Evolutionary conservation across 2,797 vertebrate species (phyloP).

Genomic region (Odontamblyopus lacepedii): DNA sequence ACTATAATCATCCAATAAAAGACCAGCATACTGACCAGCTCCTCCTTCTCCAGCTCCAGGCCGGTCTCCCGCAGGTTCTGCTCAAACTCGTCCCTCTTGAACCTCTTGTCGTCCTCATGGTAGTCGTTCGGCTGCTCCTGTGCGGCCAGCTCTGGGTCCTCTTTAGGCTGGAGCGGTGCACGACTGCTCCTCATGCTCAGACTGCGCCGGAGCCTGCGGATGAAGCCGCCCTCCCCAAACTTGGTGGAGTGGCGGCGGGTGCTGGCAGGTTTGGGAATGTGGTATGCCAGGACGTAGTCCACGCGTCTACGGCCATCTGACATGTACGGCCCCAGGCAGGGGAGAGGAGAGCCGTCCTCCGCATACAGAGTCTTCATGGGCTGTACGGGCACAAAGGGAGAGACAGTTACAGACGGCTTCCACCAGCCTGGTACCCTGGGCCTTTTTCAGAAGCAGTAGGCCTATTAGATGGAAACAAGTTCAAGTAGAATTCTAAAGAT

Average conservation of each 20-base stretch:
- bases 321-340: constrained; percentile 82
- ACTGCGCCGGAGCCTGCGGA: constrained; percentile 64
- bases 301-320: constrained; percentile 86
- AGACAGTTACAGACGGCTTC: neutral
- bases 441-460: too few species aligned
- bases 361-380: constrained; percentile 79
- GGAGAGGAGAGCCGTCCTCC: constrained; percentile 60
- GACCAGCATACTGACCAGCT: constrained; percentile 77
- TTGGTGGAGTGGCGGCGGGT: constrained; percentile 62
- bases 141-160: constrained; percentile 74
- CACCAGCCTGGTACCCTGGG: too few species aligned
- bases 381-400: constrained; percentile 55
- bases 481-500: too few species aligned
- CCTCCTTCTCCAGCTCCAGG: constrained; percentile 91
- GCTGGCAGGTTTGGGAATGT: constrained; percentile 79
- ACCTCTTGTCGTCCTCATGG: constrained; percentile 87
- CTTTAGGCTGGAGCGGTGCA: constrained; percentile 67
- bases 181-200: constrained; percentile 75
- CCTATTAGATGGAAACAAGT: too few species aligned
- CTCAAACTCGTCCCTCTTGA: constrained; percentile 89
- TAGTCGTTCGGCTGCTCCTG: constrained; percentile 78
- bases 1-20: too few species aligned
- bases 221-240: constrained; percentile 60
- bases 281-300: constrained; percentile 92
- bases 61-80: constrained; percentile 89